Percentiles rank a stretch among this genome's conserved stretches.
phyloP scores from a whole-genome alignment of 2,888 invertebrate genomes.

The Isoperla grammatica region DNA sequence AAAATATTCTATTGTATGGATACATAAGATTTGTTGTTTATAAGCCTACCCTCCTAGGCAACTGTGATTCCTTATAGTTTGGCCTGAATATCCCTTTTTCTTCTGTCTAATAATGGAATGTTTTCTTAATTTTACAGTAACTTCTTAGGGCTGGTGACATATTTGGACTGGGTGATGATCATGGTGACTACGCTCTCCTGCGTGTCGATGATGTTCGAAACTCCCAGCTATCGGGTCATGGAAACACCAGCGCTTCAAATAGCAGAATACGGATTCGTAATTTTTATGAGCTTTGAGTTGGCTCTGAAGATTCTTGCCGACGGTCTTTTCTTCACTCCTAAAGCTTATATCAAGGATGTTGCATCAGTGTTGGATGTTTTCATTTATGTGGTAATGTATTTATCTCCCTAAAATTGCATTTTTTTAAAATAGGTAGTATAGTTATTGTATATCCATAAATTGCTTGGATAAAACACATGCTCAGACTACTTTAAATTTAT shows the following conservation, averaged over 20 bases:
- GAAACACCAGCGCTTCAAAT: slow-evolving; percentile 88
- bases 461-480: too few species aligned
- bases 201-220: slow-evolving; percentile 99
- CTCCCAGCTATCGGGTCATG: slow-evolving; percentile 89
- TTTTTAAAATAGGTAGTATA: background rate
- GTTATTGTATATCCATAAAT: background rate
- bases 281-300: slow-evolving; percentile 96
- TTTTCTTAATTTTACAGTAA: slow-evolving; percentile 60
- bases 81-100: too few species aligned
- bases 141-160: slow-evolving; percentile 94
- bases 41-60: too few species aligned
- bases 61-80: too few species aligned
- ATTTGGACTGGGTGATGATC: slow-evolving; percentile 99
- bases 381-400: slow-evolving; percentile 79
- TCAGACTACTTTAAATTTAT: background rate
- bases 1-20: too few species aligned
- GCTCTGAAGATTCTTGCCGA: slow-evolving; percentile 94
- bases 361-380: slow-evolving; percentile 96
- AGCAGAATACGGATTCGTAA: slow-evolving; percentile 96
- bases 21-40: too few species aligned
- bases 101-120: background rate
- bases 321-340: slow-evolving; percentile 97
- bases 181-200: slow-evolving; percentile 95
- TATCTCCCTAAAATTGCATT: background rate
- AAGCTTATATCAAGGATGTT: slow-evolving; percentile 96